Conservation (phyloP, 2,797 vertebrate species). For the Lagodon rhomboides region DNA sequence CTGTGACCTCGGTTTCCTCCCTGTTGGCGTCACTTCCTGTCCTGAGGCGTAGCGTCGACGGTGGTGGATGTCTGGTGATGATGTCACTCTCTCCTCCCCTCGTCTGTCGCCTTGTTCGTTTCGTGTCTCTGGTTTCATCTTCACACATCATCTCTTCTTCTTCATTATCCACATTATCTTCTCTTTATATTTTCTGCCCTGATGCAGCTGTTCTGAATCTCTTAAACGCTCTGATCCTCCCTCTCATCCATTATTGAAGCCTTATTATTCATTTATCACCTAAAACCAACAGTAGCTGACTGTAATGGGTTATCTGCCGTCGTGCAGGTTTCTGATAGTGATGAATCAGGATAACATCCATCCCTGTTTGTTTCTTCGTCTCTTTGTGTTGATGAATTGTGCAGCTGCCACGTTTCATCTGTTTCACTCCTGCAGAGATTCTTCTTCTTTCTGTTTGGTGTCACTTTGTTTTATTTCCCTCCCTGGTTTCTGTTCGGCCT, state of each 20-base stretch:
- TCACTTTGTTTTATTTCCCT: neutral
- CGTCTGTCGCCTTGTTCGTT: neutral
- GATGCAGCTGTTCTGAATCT: neutral
- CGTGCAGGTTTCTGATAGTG: neutral
- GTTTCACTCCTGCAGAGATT: neutral
- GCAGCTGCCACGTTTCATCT: neutral
- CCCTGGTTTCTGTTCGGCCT: neutral
- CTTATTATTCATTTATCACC: neutral
- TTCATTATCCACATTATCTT: neutral
- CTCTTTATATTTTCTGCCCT: neutral
- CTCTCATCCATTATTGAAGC: neutral
- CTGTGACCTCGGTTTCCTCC: too few relatives aligned
- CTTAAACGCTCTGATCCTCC: neutral
- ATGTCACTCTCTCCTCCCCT: too few relatives aligned
- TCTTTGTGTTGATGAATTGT: constrained; percentile 1
- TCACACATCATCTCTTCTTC: neutral
- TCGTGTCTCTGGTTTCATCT: neutral
- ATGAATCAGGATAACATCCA: neutral
- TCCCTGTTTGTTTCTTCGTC: neutral
- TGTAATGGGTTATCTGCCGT: neutral
- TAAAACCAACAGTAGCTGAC: neutral
- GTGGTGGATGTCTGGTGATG: too few relatives aligned
- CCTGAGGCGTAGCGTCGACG: too few relatives aligned
- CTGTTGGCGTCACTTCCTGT: too few relatives aligned
- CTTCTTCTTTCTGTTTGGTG: neutral